phyloP scores from a whole-genome alignment of 2,888 invertebrate species.

The Pollenia labialis region DNA sequence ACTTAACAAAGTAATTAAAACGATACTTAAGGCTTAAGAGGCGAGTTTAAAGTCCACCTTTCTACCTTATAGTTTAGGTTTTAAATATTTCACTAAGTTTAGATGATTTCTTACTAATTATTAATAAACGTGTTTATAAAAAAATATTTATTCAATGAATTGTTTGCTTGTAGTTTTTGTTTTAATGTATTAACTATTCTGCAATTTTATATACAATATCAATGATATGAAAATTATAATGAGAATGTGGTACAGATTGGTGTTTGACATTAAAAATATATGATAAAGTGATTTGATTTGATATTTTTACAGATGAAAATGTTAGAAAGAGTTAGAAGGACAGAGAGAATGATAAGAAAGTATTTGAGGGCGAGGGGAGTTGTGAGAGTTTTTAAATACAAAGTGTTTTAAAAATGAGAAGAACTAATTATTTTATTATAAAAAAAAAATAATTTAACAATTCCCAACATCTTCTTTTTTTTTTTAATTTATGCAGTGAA shows the following conservation, averaged over 20 bases:
- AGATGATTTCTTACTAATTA: slow-evolving; percentile 9
- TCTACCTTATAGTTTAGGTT: no score
- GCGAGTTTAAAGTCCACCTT: neutral
- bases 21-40: neutral
- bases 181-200: slow-evolving; percentile 61
- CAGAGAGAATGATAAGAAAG: neutral
- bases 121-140: neutral
- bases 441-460: neutral
- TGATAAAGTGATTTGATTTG: neutral
- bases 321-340: neutral
- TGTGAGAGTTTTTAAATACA: neutral
- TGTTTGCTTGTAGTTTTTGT: slow-evolving; percentile 39
- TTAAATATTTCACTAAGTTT: slow-evolving; percentile 18
- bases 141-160: slow-evolving; percentile 18
- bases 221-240: slow-evolving; percentile 41
- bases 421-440: neutral
- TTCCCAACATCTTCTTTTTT: neutral
- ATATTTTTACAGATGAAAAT: slow-evolving; percentile 11
- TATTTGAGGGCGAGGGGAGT: neutral
- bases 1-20: slow-evolving; percentile 38
- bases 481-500: neutral
- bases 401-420: neutral
- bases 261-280: neutral
- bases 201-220: slow-evolving; percentile 72
- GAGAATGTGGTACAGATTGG: neutral